Evolutionary conservation across 2,113 vertebrate species (phyloP).

Genomic region (Brachyistius frenatus): DNA sequence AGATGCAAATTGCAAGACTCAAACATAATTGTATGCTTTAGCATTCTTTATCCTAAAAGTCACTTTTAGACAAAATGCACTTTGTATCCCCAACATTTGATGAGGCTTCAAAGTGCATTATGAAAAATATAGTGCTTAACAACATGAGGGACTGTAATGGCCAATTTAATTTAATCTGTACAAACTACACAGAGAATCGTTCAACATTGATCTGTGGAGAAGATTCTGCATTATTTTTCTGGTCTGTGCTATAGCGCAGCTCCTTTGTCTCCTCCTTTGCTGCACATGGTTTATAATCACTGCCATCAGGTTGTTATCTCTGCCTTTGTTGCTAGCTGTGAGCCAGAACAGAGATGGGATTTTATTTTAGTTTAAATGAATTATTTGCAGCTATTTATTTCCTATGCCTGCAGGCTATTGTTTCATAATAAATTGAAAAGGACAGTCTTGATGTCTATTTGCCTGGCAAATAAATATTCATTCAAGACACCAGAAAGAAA

Average conservation of each 20-base stretch:
- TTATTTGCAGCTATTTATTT: constrained; percentile 60
- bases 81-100: constrained; percentile 23
- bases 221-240: constrained; percentile 12
- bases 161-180: constrained; percentile 29
- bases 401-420: constrained; percentile 39
- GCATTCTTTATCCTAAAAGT: constrained; percentile 45
- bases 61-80: constrained; percentile 44
- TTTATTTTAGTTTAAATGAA: constrained; percentile 59
- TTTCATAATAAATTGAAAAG: constrained; percentile 58
- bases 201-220: constrained; percentile 44
- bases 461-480: constrained; percentile 44
- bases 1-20: constrained; percentile 64
- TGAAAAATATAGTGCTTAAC: background rate
- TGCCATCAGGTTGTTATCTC: constrained; percentile 61
- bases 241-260: constrained; percentile 13
- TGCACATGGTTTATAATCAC: constrained; percentile 45
- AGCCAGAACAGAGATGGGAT: constrained; percentile 46
- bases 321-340: constrained; percentile 41
- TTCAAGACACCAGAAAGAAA: constrained; percentile 31
- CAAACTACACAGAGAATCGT: constrained; percentile 21
- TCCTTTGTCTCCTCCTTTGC: constrained; percentile 16
- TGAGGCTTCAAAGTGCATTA: constrained; percentile 32
- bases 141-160: constrained; percentile 33
- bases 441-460: constrained; percentile 43
- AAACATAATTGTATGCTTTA: constrained; percentile 51